Evolutionary conservation across 2,888 invertebrate genomes (phyloP).

Genomic region (Drosophila seclusa): DNA sequence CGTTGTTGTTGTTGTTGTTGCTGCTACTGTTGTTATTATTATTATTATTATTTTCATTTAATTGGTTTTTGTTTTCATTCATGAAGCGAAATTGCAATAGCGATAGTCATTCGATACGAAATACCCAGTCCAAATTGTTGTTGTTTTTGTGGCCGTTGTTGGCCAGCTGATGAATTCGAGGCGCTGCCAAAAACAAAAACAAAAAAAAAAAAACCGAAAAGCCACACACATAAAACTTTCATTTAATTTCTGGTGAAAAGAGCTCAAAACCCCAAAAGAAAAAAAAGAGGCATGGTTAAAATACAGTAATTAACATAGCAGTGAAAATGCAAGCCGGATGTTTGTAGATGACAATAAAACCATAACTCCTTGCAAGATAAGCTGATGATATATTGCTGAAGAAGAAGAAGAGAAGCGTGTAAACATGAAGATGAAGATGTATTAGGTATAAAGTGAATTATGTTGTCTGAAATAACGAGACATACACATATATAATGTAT

Average conservation of each 20-base stretch:
- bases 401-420: background rate
- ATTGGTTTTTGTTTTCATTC: conserved; percentile 66
- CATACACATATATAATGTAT: background rate
- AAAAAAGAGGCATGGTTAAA: conserved; percentile 33
- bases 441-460: background rate
- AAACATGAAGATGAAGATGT: background rate
- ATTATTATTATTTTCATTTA: conserved; percentile 63
- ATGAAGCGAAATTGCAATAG: conserved; percentile 49
- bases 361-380: conserved; percentile 15
- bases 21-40: conserved; percentile 18
- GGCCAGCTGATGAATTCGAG: conserved; percentile 30
- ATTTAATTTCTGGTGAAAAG: conserved; percentile 64
- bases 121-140: conserved; percentile 41
- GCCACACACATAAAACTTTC: conserved; percentile 57
- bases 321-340: conserved; percentile 49
- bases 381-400: background rate
- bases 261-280: conserved; percentile 34
- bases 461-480: too few species aligned
- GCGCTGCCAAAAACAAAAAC: conserved; percentile 45
- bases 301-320: conserved; percentile 39
- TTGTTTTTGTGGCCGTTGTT: conserved; percentile 21
- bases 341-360: conserved; percentile 32
- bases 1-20: conserved; percentile 3
- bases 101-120: conserved; percentile 34
- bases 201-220: conserved; percentile 4